Base-by-base conservation (phyloP, 2,113 vertebrate genomes). In the Channa argus region DNA sequence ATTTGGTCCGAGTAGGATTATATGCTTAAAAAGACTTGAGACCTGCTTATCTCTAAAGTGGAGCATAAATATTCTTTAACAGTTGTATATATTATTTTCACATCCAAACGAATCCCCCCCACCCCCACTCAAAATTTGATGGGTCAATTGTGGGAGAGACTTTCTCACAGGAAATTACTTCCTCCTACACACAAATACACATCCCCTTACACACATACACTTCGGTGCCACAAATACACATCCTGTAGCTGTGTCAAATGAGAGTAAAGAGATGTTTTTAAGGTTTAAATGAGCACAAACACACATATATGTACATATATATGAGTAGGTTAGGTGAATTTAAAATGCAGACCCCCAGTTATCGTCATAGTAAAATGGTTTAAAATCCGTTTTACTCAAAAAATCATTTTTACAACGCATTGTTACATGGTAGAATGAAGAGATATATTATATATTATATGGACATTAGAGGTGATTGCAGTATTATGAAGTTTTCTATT, bases 91-190 rank as follows among this genome's bases (percentile, higher is more conserved):
- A 66, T 43, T 0, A 50, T 53, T 49, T 62, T 1, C 44, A 36
- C 50, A 63, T 10, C 12, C 11, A 5, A 39, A 5, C 38, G 33
- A 49, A 6, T 3, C 13, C 24, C 34, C 63, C 38, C 36, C 24
- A 24, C 24, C 24, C 15, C 2, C 34, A 6, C 45, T 36, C n/a
- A 71, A 47, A 3, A 46, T 55, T 63, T 54, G 49, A 37, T 65
- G 72, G 71, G 33, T 72, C 41, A 63, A 24, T 47, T 61, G 71
- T 80, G 79, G 71, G 77, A 80, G 53, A 73, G 34, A 80, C 11
- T 66, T 9, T 56, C 34, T 45, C 52, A 71, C 81, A 91, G 89
- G 89, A 91, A 83, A 82, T 88, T 81, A 87, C 79, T 84, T 70
- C 36, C 50, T 44, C 74, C 69, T 38, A 39, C 62, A 61, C 38